These are phyloP conservation scores for Pseudococcus longispinus DNA, from an alignment of 2,888 invertebrate genomes.

Conservation along the genomic window DNA sequence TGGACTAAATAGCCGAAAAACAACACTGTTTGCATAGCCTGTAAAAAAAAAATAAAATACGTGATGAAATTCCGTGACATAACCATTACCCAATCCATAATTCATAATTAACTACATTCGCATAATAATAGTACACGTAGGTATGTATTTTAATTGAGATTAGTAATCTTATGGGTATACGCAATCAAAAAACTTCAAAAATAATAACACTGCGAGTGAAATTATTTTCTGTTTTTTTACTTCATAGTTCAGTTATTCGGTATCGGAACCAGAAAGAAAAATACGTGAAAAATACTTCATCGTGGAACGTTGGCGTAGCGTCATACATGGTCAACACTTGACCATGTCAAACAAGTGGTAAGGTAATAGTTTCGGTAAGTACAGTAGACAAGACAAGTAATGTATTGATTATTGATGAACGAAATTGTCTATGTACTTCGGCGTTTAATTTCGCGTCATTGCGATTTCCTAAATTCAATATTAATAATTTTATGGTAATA, in stretches of 20 bases:
- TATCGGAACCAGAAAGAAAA: not conserved
- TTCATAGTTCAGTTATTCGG: not conserved
- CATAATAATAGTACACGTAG: not conserved
- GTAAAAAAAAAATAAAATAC: conserved; percentile 55
- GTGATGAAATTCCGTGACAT: too few relatives aligned
- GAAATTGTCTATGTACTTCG: not conserved
- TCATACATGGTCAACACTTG: not conserved
- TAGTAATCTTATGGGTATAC: too few relatives aligned
- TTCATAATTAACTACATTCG: too few relatives aligned
- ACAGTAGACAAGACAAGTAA: not conserved
- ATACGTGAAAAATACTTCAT: not conserved
- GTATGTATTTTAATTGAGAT: too few relatives aligned
- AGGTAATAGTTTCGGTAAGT: not conserved
- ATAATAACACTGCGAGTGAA: too few relatives aligned
- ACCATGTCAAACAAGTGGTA: not conserved
- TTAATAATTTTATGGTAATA: too few relatives aligned
- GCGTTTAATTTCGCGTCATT: not conserved
- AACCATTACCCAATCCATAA: too few relatives aligned
- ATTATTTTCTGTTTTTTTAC: not conserved
- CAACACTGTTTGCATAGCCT: conserved; percentile 60
- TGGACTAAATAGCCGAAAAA: conserved; percentile 59
- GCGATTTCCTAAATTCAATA: not conserved
- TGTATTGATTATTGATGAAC: not conserved
- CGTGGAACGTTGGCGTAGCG: not conserved
- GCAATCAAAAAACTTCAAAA: too few relatives aligned